phyloP scores from a whole-genome alignment of 2,113 vertebrate genomes.

The Campylomormyrus tamandua region DNA sequence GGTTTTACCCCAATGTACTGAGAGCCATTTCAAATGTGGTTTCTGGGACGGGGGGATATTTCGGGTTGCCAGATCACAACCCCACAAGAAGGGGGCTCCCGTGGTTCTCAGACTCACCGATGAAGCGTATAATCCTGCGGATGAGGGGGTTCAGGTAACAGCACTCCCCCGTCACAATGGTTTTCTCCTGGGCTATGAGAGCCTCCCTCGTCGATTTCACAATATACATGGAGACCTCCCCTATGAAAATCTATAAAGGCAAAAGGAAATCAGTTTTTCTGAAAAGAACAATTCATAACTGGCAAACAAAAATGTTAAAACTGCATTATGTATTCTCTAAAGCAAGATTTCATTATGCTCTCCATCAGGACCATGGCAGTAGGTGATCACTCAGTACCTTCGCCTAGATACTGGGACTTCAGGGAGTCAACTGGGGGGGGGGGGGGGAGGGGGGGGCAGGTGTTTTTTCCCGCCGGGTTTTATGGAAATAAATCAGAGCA shows the following conservation, averaged over 20 bases:
- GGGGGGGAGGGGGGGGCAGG: no score
- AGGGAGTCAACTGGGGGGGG: not conserved
- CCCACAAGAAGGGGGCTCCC: not conserved
- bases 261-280: not conserved
- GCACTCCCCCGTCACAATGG: conserved; percentile 93
- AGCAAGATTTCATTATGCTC: not conserved
- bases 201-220: conserved; percentile 91
- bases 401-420: not conserved
- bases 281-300: not conserved
- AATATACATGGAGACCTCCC: conserved; percentile 93
- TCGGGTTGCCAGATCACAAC: not conserved
- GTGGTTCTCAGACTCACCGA: conserved; percentile 64
- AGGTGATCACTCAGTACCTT: not conserved
- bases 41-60: not conserved
- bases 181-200: conserved; percentile 90
- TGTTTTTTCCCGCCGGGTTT: not conserved
- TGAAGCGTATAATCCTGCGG: conserved; percentile 87
- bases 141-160: conserved; percentile 95
- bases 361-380: not conserved
- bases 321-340: not conserved
- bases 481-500: not conserved
- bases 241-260: conserved; percentile 81
- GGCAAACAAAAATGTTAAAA: not conserved
- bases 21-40: not conserved
- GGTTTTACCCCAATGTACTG: not conserved